Percentiles rank a stretch among this genome's conserved stretches.
phyloP scores from a whole-genome alignment of 2,113 vertebrate genomes.

The Motacilla alba region DNA sequence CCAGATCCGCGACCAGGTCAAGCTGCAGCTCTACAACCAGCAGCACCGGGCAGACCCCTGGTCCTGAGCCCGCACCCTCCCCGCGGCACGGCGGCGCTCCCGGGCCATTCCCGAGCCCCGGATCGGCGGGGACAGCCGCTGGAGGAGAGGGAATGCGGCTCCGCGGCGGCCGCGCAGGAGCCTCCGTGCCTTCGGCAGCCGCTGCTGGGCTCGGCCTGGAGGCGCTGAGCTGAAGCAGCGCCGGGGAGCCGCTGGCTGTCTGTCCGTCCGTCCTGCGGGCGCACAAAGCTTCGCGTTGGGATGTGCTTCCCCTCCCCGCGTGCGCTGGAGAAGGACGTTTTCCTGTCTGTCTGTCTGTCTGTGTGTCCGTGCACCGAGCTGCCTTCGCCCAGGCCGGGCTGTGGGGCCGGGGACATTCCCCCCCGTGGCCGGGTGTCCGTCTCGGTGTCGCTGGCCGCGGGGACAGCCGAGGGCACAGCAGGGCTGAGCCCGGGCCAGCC shows the following conservation, averaged over 20 bases:
- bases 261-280: not conserved
- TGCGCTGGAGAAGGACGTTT: not conserved
- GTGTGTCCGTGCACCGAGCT: not conserved
- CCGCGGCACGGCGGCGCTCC: not conserved
- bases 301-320: not conserved
- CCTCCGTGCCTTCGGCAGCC: not conserved
- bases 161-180: fast-evolving
- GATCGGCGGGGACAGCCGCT: fast-evolving
- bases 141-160: fast-evolving
- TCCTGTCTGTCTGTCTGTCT: not conserved
- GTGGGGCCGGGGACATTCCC: fast-evolving
- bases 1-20: slow-evolving; percentile 91
- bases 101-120: fast-evolving
- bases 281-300: fast-evolving
- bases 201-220: not conserved
- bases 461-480: not conserved
- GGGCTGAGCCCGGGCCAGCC: no score
- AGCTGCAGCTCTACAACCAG: slow-evolving; percentile 85
- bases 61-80: slow-evolving; percentile 55
- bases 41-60: slow-evolving; percentile 85
- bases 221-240: not conserved
- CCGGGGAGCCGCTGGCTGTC: not conserved
- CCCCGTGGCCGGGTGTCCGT: fast-evolving
- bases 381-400: not conserved
- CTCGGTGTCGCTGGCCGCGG: fast-evolving